A percentile compares a stretch with the other conserved stretches of the same genome.
Conservation (phyloP, 2,888 invertebrate genomes). For the Euphydryas editha region DNA sequence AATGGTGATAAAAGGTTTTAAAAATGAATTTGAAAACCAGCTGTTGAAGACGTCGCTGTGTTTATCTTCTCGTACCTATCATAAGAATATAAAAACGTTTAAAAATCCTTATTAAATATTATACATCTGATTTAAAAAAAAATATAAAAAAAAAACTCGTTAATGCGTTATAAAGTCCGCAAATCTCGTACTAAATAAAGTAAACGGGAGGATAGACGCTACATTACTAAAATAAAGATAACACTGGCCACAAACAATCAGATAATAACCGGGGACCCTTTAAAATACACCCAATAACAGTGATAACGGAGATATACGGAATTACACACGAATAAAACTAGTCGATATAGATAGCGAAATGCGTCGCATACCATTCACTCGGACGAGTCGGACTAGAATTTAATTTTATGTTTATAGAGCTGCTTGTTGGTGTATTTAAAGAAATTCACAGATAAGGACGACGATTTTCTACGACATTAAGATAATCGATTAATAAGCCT, state of each 20-base stretch:
- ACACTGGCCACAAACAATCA: constrained; percentile 14
- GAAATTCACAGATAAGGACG: constrained; percentile 6
- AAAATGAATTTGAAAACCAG: not conserved
- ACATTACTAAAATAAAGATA: constrained; percentile 26
- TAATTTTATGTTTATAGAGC: constrained; percentile 24
- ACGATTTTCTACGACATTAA: constrained; percentile 18
- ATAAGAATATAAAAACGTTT: not conserved
- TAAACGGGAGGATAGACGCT: constrained; percentile 19
- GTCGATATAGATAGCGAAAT: constrained; percentile 10
- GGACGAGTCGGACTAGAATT: constrained; percentile 21
- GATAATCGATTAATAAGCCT: constrained; percentile 15
- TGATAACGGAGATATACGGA: constrained; percentile 20
- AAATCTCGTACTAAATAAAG: constrained; percentile 20
- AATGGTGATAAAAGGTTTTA: too few relatives aligned
- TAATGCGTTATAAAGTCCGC: constrained; percentile 1
- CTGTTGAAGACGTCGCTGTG: not conserved
- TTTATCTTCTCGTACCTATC: not conserved
- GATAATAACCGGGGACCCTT: constrained; percentile 18
- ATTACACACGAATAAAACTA: constrained; percentile 12
- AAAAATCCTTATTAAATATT: not conserved
- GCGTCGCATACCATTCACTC: constrained; percentile 9
- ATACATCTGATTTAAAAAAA: not conserved
- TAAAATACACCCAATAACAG: constrained; percentile 26
- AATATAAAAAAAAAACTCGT: constrained; percentile 2
- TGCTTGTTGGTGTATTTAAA: constrained; percentile 6